Conservation (phyloP, 2,797 vertebrate species). For the Vireo griseus region DNA sequence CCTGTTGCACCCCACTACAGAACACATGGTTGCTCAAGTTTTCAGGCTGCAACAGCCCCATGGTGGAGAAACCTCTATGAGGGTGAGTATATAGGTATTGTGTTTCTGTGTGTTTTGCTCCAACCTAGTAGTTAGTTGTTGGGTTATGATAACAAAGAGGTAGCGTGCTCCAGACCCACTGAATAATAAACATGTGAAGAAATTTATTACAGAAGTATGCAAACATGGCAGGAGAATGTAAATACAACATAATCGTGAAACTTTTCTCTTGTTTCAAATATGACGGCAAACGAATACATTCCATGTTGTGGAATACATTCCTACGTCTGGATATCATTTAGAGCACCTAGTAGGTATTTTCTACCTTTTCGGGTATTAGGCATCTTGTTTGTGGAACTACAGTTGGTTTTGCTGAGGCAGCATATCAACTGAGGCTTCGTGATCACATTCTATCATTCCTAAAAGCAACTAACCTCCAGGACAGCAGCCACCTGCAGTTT, state of each 20-base stretch:
- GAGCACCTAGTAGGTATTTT: background rate
- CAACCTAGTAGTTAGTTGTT: background rate
- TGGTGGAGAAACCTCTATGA: conserved; percentile 96
- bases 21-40: conserved; percentile 99
- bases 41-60: conserved; percentile 97
- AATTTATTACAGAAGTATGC: background rate
- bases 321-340: background rate
- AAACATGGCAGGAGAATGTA: background rate
- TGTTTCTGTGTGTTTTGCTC: background rate
- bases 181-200: background rate
- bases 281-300: background rate
- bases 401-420: background rate
- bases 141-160: background rate
- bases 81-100: conserved; percentile 76
- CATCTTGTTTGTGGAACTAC: background rate
- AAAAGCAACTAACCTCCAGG: background rate
- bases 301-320: background rate
- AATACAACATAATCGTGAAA: background rate
- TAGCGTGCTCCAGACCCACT: background rate
- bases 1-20: conserved; percentile 94
- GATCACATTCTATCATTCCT: background rate
- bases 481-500: background rate
- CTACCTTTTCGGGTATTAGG: rapidly evolving
- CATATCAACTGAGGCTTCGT: background rate
- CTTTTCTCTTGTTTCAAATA: background rate